Evolutionary conservation across 1,140 invertebrate species (phyloP).

Genomic region (Drosophila pseudoananassae): DNA sequence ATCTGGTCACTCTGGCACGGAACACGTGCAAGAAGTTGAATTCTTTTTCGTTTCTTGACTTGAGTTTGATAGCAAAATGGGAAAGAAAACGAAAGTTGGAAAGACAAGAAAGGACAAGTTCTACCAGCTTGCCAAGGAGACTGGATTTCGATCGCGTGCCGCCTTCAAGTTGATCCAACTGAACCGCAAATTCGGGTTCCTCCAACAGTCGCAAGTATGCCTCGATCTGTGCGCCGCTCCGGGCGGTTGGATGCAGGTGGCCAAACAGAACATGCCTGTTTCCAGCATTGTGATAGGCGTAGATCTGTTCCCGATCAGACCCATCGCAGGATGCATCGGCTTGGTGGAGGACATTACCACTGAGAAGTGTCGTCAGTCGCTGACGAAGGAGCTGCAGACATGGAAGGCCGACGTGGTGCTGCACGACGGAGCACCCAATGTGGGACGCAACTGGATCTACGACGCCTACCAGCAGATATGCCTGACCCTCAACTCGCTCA

Average conservation of each 20-base stretch:
- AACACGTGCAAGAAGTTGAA: background rate
- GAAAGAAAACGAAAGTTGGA: slow-evolving; percentile 98
- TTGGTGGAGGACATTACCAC: slow-evolving; percentile 98
- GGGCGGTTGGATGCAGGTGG: slow-evolving; percentile 99
- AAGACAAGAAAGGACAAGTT: slow-evolving; percentile 99
- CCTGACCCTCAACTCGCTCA: slow-evolving; percentile 95
- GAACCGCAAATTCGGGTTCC: slow-evolving; percentile 98
- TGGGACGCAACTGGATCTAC: slow-evolving; percentile 98
- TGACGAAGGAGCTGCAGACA: slow-evolving; percentile 94
- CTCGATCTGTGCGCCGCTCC: slow-evolving; percentile 99
- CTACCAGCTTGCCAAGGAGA: slow-evolving; percentile 99
- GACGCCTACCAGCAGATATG: slow-evolving; percentile 98
- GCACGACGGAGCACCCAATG: slow-evolving; percentile 99
- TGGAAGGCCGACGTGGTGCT: slow-evolving; percentile 99
- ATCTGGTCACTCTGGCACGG: background rate
- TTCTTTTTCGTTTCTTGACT: background rate
- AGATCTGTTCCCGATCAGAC: slow-evolving; percentile 98
- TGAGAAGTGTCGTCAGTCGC: slow-evolving; percentile 92
- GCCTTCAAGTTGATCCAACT: slow-evolving; percentile 99
- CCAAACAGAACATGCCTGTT: slow-evolving; percentile 98
- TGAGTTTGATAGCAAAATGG: slow-evolving; percentile 89
- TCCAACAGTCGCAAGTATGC: slow-evolving; percentile 97
- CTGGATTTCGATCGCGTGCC: slow-evolving; percentile 97
- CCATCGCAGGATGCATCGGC: slow-evolving; percentile 95
- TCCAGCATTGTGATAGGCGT: slow-evolving; percentile 97